Conservation (phyloP, 2,797 vertebrate species). For the Artibeus jamaicensis region DNA sequence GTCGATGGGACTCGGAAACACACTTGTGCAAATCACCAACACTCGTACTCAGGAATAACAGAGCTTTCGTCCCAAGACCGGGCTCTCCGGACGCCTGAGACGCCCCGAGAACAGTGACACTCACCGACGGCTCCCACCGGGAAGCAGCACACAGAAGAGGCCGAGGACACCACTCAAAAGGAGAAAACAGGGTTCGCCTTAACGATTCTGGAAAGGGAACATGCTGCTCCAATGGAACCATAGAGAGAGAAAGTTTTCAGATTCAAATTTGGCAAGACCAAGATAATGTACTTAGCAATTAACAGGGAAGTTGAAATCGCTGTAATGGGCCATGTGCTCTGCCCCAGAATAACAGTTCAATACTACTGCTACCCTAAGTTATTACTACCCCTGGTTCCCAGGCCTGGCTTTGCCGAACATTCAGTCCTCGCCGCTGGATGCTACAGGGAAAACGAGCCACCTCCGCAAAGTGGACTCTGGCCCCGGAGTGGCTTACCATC, state of each 20-base stretch:
- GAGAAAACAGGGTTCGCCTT: background rate
- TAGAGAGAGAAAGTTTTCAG: background rate
- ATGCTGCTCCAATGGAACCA: background rate
- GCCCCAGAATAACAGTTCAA: background rate
- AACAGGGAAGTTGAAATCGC: conserved; percentile 27
- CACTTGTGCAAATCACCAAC: background rate
- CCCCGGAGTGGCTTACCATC: background rate
- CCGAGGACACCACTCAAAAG: background rate
- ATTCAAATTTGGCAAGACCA: conserved; percentile 37
- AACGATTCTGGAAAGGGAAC: background rate
- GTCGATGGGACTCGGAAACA: background rate
- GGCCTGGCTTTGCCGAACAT: background rate
- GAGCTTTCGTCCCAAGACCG: background rate
- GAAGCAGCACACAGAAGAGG: background rate
- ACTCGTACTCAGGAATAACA: background rate
- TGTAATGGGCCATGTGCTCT: conserved; percentile 44
- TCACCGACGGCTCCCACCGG: background rate
- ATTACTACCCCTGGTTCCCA: background rate
- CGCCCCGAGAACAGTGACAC: background rate
- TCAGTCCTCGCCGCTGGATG: background rate
- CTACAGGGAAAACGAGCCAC: background rate
- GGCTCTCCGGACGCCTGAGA: background rate
- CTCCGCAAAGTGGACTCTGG: background rate
- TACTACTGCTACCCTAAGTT: background rate
- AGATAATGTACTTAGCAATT: conserved; percentile 47